Percentiles rank a stretch among this genome's conserved stretches.
Evolutionary conservation across 2,797 vertebrate species (phyloP).

Genomic region (Parauchenoglanis ngamensis): DNA sequence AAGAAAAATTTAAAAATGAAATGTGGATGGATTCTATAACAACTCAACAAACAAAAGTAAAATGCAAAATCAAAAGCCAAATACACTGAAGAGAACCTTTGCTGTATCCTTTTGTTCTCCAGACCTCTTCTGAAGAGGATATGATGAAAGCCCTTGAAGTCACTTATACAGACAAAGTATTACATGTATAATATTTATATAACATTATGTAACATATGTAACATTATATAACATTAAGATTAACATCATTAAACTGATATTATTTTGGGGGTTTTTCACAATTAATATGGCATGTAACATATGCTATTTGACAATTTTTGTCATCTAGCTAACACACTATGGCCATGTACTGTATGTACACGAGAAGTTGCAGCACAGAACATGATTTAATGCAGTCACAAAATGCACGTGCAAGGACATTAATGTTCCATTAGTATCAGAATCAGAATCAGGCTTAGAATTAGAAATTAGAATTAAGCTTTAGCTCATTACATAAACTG

Average conservation of each 20-base stretch:
- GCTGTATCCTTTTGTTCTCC: not conserved
- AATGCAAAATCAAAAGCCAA: slow-evolving; percentile 2
- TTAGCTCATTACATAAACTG: not conserved
- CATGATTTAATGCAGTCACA: not conserved
- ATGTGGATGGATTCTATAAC: not conserved
- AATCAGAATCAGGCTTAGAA: too few species aligned
- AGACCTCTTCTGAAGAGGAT: not conserved
- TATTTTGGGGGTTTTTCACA: too few species aligned
- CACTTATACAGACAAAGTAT: not conserved
- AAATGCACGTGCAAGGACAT: not conserved
- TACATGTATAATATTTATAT: not conserved
- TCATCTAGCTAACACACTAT: not conserved
- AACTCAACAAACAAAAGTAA: not conserved
- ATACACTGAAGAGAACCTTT: not conserved
- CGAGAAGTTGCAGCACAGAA: not conserved
- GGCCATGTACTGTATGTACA: not conserved
- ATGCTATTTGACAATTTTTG: not conserved
- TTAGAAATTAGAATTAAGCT: not conserved
- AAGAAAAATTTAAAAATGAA: not conserved
- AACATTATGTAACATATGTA: too few species aligned
- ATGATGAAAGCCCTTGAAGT: not conserved
- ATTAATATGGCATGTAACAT: not conserved
- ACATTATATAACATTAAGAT: not conserved
- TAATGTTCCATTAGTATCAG: not conserved
- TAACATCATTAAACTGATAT: not conserved